Evolutionary conservation across 2,888 invertebrate species (phyloP), one percentile per base, ranked within the genome.

Genomic region (Adela reaumurella): DNA sequence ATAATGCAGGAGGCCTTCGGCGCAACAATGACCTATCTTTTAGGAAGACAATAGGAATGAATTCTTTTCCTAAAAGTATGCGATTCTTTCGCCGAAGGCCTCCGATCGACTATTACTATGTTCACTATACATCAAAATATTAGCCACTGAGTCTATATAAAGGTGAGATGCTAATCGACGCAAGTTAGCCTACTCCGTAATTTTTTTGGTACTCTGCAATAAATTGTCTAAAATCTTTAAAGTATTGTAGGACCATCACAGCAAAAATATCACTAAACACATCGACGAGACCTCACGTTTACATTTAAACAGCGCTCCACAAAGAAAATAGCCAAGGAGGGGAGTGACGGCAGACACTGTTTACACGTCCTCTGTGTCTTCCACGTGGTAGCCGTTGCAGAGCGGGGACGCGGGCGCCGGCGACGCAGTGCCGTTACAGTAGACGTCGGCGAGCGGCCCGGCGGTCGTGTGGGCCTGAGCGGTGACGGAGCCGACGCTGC

Each of bases 251-350:
- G 24, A 24, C 24, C 24, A 68, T 68, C 68, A 70, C 65, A 68
- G 63, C 24, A 64, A 61, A 50, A 52, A 57, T 59, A 58, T 54
- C 55, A 59, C 58, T 67, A 61, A 58, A 57, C 56, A 61, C 66
- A 65, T 56, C 19, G 53, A 57, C 58, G 62, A 65, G 65, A 73
- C 66, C 70, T 69, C 70, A 71, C 69, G 60, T 61, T 68, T 70
- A 69, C 60, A 68, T 71, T 68, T 54, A 59, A 61, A 64, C 63
- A 65, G 62, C 58, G 60, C 49, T 45, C 49, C 24, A 6, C 8
- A 8, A 4, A 24, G 5, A 24, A 24, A 24, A 24, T 24, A 24
- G 24, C 24, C 24, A 6, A 4, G 24, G 24, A 8, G 8, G 24
- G 8, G 24, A 2, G 48, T 49, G 17, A 50, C 49, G 8, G 49